Percentiles rank a stretch among this genome's conserved stretches.
Conservation (phyloP, 35 echinoderm and acorn worm genomes). For the Heliocidaris tuberculata region DNA sequence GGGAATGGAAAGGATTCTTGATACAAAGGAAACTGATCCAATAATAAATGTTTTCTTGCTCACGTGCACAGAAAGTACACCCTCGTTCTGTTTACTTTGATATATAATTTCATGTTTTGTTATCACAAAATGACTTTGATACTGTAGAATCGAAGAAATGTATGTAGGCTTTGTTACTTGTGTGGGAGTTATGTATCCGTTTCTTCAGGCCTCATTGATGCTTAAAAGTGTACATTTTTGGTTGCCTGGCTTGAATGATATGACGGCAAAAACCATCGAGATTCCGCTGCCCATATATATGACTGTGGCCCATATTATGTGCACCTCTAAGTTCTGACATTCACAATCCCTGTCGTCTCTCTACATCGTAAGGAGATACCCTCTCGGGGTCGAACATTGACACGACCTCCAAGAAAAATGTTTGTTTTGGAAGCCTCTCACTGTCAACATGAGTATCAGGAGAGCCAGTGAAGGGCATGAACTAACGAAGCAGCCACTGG, state of each 20-base stretch:
- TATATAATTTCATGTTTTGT: background rate
- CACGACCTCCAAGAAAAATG: background rate
- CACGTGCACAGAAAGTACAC: background rate
- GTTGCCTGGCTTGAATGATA: background rate
- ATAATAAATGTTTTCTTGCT: background rate
- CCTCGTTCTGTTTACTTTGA: background rate
- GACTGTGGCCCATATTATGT: background rate
- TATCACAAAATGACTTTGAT: background rate
- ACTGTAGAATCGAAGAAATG: background rate
- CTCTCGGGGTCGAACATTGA: background rate
- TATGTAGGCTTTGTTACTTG: background rate
- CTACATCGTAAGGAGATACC: background rate
- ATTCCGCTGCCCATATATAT: background rate
- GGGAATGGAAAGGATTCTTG: no score
- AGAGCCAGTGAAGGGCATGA: background rate
- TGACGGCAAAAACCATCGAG: background rate
- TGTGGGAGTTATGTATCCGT: background rate
- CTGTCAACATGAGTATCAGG: background rate
- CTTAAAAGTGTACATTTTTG: background rate
- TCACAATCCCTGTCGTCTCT: background rate
- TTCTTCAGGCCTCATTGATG: background rate
- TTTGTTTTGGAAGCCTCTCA: conserved; percentile 2
- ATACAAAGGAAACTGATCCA: no score
- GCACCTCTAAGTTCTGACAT: background rate
- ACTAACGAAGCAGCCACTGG: background rate